Base-by-base conservation (phyloP, 2,113 vertebrate genomes). In the Nothobranchius furzeri region DNA sequence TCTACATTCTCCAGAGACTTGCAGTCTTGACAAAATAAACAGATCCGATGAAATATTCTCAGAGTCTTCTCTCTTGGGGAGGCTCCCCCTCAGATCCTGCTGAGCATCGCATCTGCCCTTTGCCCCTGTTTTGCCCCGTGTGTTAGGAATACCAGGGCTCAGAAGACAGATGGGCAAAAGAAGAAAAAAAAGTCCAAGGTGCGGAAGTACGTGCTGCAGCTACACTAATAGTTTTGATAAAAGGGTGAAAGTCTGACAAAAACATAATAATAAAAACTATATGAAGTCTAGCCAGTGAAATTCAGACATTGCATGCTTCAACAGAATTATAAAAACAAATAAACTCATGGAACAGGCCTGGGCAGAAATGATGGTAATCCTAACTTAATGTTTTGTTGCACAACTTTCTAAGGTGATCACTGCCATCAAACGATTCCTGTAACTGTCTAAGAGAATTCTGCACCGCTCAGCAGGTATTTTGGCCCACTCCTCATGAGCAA, bases 21-120 rank as follows among this genome's bases (percentile, higher is more conserved):
- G 8, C 9, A 50, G 36, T 80, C 69, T 77, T 87, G 64, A 80
- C 81, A 81, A 86, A 83, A 80, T 83, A 75, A 86, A 89, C 82
- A 83, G 53, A 84, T 71, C 56, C 64, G 81, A 79, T 87, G 83
- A 85, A 77, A 87, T 76, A 85, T 86, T 87, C 70, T 74, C 80
- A 77, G 35, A 60, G 65, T 70, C 68, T 66, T 71, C 45, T 71
- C 74, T 82, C 81, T 57, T 47, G 50, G 82, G 46, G 60, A 61
- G 36, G 60, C 50, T 73, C 35, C 50, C 70, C 35, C 47, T 71
- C 11, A 15, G 72, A 68, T 73, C 46, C 60, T 11, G 56, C 56
- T 47, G 47, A 55, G 62, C 47, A 49, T 65, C 53, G 60, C 67
- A 57, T 25, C 60, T 64, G 68, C 68, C 76, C 79, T 74, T 70